Conservation (phyloP, 2,113 vertebrate species). For the Halichoerus grypus region DNA sequence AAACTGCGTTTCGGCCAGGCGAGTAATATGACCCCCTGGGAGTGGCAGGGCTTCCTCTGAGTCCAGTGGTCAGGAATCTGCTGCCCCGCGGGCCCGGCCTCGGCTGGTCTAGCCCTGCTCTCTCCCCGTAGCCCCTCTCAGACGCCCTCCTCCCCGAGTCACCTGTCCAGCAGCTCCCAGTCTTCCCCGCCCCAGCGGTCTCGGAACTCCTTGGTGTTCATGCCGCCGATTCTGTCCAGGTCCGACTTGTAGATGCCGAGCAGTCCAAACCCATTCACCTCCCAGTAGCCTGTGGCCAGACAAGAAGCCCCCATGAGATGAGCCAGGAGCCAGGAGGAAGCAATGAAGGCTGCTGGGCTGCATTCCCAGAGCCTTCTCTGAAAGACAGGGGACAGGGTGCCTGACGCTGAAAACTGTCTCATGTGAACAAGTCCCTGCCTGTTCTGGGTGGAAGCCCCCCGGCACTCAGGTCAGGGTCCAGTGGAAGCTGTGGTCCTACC, state of each 20-base stretch:
- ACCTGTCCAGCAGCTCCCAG: slow-evolving; percentile 99
- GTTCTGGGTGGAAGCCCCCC: neutral
- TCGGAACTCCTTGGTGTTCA: slow-evolving; percentile 96
- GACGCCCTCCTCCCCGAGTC: neutral
- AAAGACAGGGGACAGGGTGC: too few relatives aligned
- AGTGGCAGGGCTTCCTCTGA: neutral
- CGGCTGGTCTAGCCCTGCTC: rapidly evolving
- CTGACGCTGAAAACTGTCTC: neutral
- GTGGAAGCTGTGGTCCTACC: neutral
- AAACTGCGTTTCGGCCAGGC: neutral
- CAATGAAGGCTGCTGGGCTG: neutral
- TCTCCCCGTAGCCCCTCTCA: neutral
- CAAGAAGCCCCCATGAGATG: neutral
- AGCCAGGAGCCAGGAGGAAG: neutral
- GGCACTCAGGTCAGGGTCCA: neutral
- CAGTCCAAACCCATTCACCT: slow-evolving; percentile 97
- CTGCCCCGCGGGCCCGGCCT: neutral
- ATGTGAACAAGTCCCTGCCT: neutral
- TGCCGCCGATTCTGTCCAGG: slow-evolving; percentile 93
- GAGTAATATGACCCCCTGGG: neutral
- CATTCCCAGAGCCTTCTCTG: neutral
- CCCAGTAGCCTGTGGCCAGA: slow-evolving; percentile 94
- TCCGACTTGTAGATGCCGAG: slow-evolving; percentile 99
- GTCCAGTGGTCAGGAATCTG: neutral
- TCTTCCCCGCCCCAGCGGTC: slow-evolving; percentile 98